Evolutionary conservation across 2,113 vertebrate genomes (phyloP).

Genomic region (Saimiri boliviensis): DNA sequence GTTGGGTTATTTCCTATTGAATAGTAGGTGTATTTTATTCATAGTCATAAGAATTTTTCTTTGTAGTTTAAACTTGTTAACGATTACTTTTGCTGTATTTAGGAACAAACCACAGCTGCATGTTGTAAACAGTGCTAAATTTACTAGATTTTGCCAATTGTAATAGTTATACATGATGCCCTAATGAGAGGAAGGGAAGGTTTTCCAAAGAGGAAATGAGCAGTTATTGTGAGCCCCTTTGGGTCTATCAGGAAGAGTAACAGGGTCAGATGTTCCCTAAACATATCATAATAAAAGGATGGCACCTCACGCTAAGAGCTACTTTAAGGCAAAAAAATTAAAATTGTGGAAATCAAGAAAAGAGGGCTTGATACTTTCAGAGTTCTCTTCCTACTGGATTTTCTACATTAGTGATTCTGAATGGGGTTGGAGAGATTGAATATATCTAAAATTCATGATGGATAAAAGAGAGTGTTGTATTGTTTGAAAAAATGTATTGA

Average conservation of each 20-base stretch:
- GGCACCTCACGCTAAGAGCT: not conserved
- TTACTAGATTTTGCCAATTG: slow-evolving; percentile 51
- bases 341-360: not conserved
- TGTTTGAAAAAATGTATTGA: not conserved
- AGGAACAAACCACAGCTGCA: slow-evolving; percentile 61
- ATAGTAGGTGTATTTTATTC: slow-evolving; percentile 43
- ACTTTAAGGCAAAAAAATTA: not conserved
- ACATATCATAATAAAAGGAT: not conserved
- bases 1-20: slow-evolving; percentile 26
- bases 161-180: not conserved
- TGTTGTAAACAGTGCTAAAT: slow-evolving; percentile 64
- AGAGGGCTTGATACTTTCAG: not conserved
- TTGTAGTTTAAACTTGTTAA: slow-evolving; percentile 47
- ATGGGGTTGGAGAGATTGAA: not conserved
- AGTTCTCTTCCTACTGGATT: not conserved
- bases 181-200: not conserved
- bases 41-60: slow-evolving; percentile 20
- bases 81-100: slow-evolving; percentile 36
- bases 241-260: slow-evolving; percentile 21
- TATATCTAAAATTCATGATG: not conserved
- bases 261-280: slow-evolving; percentile 29
- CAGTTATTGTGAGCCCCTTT: not conserved
- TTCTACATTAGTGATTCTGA: not conserved
- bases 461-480: not conserved
- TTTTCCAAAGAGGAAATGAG: slow-evolving; percentile 25